phyloP scores from a whole-genome alignment of 1,140 invertebrate genomes.

The Drosophila albomicans region DNA sequence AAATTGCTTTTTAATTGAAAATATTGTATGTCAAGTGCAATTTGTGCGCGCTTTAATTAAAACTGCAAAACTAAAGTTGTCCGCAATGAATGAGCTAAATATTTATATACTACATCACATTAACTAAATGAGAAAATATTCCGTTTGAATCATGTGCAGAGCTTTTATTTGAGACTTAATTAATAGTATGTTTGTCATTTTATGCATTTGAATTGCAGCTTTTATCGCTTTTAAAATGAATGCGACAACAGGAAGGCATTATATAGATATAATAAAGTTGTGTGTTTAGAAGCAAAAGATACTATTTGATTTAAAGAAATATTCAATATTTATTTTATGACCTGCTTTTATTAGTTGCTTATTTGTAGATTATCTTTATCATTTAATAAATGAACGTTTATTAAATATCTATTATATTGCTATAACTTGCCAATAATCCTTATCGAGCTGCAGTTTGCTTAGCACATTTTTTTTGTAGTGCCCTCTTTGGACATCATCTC shows the following conservation, averaged over 20 bases:
- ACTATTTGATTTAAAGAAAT: not conserved
- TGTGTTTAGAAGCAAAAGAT: not conserved
- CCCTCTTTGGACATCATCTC: slow-evolving; percentile 17
- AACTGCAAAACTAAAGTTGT: slow-evolving; percentile 38
- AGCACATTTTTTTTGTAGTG: slow-evolving; percentile 15
- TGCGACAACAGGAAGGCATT: not conserved
- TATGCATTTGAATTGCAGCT: not conserved
- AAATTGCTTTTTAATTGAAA: slow-evolving; percentile 79
- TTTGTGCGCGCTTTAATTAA: slow-evolving; percentile 64
- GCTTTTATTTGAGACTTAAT: slow-evolving; percentile 4
- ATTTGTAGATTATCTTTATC: not conserved
- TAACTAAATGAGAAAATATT: slow-evolving; percentile 22
- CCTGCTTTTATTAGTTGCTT: not conserved
- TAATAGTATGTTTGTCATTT: slow-evolving; percentile 1
- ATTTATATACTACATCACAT: slow-evolving; percentile 10
- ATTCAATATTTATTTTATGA: not conserved
- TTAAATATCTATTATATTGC: slow-evolving; percentile 1
- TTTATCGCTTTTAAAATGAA: not conserved
- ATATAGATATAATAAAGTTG: not conserved
- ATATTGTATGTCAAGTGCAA: slow-evolving; percentile 56
- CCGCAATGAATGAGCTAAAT: not conserved
- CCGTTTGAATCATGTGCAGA: not conserved
- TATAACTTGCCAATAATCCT: slow-evolving; percentile 23
- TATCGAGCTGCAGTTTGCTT: not conserved
- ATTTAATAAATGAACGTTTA: slow-evolving; percentile 3